Base-by-base conservation (phyloP, 2,113 vertebrate species). In the Microtus ochrogaster region DNA sequence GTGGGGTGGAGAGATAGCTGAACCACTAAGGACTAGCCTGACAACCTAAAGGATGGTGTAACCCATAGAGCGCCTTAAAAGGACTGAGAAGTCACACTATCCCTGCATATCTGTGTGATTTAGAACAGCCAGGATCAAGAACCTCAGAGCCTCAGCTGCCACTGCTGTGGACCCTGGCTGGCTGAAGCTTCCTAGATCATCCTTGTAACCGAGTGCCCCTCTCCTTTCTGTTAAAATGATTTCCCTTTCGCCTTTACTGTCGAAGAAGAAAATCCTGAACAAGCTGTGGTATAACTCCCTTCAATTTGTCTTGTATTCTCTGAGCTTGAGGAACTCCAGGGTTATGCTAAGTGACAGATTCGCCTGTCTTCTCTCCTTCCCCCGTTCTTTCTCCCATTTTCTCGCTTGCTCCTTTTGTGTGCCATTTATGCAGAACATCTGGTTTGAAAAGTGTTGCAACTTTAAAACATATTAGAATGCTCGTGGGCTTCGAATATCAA, bases 381-480 rank as follows among this genome's bases (percentile, higher is more conserved):
- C 81, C 3, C 52, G 52, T 36, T 52, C 55, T 72, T 39, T 90
- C 96, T 94, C 91, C 58, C 85, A 11, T 94, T 83, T 97, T 97
- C 96, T 96, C 47, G 36, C 77, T 77, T 63, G 82, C 36, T 39
- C 86, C 83, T 94, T 72, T 77, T 14, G 49, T 92, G 96, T 97
- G 97, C 98, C 97, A 98, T 97, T 98, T 99, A 98, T 99, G 98
- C 96, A 97, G 97, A 98, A 99, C 99, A 99, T 99, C 99, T 99
- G 99, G 99, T 99, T 99, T 99, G 96, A 95, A 98, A 99, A 99
- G 99, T 98, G 98, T 98, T 98, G 98, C 98, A 99, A 99, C 99
- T 99, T 99, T 99, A 98, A 99, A 99, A 98, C 98, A 98, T 99
- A 99, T 99, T 98, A 98, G 98, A 98, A 99, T 98, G 98, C 99